A percentile compares a stretch with the other conserved stretches of the same genome.
Conservation (phyloP, 2,113 vertebrate genomes). For the Typhlomys cinereus region DNA sequence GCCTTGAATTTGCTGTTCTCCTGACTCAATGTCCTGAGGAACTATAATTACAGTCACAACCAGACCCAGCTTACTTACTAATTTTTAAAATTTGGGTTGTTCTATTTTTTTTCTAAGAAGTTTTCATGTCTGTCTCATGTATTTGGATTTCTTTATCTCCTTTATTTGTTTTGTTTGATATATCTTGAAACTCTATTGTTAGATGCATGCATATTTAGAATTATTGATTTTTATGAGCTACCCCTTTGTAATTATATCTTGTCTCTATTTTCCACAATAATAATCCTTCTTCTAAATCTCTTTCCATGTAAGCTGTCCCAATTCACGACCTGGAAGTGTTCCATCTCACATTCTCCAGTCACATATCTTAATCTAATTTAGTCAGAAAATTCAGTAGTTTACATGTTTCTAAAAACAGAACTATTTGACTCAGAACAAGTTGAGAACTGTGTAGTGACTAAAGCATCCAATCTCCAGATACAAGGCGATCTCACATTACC, state of each 20-base stretch:
- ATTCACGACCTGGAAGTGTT: slow-evolving; percentile 47
- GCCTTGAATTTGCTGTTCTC: no score
- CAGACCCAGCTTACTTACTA: background rate
- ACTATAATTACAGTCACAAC: background rate
- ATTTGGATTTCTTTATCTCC: background rate
- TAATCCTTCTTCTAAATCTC: slow-evolving; percentile 5
- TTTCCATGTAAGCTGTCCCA: slow-evolving; percentile 19
- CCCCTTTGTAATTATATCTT: slow-evolving; percentile 5
- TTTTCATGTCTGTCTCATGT: background rate
- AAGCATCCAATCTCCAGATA: slow-evolving; percentile 5
- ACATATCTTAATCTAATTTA: slow-evolving; percentile 64
- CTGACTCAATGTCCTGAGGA: background rate
- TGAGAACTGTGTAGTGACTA: slow-evolving; percentile 16
- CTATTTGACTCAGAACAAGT: slow-evolving; percentile 50
- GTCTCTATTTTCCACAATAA: slow-evolving; percentile 3
- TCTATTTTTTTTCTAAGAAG: slow-evolving; percentile 31
- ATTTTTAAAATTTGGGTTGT: slow-evolving; percentile 31
- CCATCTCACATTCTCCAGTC: slow-evolving; percentile 40
- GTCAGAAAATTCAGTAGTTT: slow-evolving; percentile 59
- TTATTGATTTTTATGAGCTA: slow-evolving; percentile 6
- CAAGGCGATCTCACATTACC: slow-evolving; percentile 20
- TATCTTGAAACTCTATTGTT: slow-evolving; percentile 38
- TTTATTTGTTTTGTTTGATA: background rate
- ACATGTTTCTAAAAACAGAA: slow-evolving; percentile 69
- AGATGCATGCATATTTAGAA: background rate